Base-by-base conservation (phyloP, 2,888 invertebrate genomes). In the Amphiduros pacificus region DNA sequence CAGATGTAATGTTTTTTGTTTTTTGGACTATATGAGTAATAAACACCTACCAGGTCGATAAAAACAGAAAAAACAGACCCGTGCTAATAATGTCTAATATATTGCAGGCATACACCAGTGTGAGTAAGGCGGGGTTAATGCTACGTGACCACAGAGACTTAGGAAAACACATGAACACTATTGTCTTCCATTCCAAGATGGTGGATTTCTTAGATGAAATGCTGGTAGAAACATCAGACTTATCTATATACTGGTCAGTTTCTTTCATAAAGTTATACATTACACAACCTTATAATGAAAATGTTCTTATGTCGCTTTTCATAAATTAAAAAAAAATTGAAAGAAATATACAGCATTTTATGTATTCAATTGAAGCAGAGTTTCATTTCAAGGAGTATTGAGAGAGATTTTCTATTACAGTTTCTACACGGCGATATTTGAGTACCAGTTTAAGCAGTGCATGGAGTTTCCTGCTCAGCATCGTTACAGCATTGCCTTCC, bases 401-500 rank as follows among this genome's bases (percentile, higher is more conserved):
- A n/a, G n/a, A n/a, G n/a, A n/a, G n/a, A n/a, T n/a, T 36, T 44
- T 67, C 49, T 51, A 55, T 72, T 71, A 28, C 74, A 86, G 86
- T 82, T 98, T 98, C 80, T 97, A 96, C 82, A 95, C 90, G 76
- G 91, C 93, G 85, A 92, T 94, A 81, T 97, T 98, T 84, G 95
- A 98, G 82, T 94, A 93, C 76, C 97, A 98, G 83, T 98, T 99
- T 81, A 95, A 95, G 77, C 94, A 95, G 93, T 98, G 98, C 83
- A 86, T 99, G 71, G 97, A 98, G 82, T 96, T 99, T 80, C 98
- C 99, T 31, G 96, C 97, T 26, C 99, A 99, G 84, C 81, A 81
- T 62, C 89, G 99, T 48, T 99, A 92, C 80, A 96, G 97, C 68
- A 92, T 98, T 70, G 94, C 97, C 56, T 99, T 99, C 82, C 99